A percentile compares a stretch with the other conserved stretches of the same genome.
Conservation (phyloP, 2,797 vertebrate species). For the Poeciliopsis infans region DNA sequence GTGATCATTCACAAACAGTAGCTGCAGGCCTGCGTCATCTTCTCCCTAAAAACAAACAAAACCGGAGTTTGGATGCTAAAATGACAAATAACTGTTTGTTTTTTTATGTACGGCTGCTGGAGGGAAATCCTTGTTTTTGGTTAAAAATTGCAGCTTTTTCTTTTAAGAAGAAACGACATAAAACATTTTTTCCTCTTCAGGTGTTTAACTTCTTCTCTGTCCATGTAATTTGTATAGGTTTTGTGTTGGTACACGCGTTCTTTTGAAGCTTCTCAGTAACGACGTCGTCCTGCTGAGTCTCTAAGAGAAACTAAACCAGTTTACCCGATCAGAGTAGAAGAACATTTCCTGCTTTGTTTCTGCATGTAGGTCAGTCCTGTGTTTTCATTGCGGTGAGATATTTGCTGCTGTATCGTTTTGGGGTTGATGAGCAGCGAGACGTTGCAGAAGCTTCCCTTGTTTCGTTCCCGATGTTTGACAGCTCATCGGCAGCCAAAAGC, state of each 20-base stretch:
- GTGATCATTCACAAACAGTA: constrained; percentile 27
- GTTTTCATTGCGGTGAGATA: constrained; percentile 38
- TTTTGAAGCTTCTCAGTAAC: not conserved
- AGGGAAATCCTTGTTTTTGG: constrained; percentile 3
- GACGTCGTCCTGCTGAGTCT: not conserved
- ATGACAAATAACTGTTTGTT: not conserved
- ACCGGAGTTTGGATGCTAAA: not conserved
- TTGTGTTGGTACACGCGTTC: not conserved
- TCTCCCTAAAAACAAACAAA: not conserved
- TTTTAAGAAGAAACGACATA: not conserved
- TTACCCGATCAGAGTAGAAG: not conserved
- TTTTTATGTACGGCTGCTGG: not conserved
- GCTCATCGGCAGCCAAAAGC: constrained; percentile 36
- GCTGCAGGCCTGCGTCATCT: constrained; percentile 21
- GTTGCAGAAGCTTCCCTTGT: constrained; percentile 38
- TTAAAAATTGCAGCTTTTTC: constrained; percentile 9
- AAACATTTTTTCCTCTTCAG: constrained; percentile 1
- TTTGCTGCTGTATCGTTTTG: constrained; percentile 30
- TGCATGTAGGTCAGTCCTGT: constrained; percentile 22
- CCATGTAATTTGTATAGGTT: not conserved
- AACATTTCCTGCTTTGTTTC: not conserved
- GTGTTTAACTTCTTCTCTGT: not conserved
- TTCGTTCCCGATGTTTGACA: constrained; percentile 38
- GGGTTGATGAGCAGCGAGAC: constrained; percentile 29
- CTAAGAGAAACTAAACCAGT: not conserved